Percentiles rank a stretch among this genome's conserved stretches.
Conservation (phyloP, 2,113 vertebrate genomes). For the Sinocyclocheilus grahami region DNA sequence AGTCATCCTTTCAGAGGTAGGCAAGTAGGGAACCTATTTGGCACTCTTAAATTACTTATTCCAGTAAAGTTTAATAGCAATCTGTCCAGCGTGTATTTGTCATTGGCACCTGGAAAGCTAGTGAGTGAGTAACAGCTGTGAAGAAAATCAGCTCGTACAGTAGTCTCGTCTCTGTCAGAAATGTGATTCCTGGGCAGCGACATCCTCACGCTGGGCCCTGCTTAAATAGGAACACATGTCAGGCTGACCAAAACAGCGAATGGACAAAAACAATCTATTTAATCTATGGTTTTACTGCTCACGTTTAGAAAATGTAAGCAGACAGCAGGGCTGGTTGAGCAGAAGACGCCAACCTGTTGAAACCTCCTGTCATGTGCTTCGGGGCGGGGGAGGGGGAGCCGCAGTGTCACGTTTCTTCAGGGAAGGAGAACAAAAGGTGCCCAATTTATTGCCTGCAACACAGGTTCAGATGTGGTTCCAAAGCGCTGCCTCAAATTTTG, state of each 20-base stretch:
- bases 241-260: constrained; percentile 52
- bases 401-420: constrained; percentile 47
- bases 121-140: constrained; percentile 65
- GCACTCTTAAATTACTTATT: constrained; percentile 63
- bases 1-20: constrained; percentile 41
- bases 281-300: constrained; percentile 24
- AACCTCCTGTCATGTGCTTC: constrained; percentile 29
- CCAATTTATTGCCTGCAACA: constrained; percentile 44
- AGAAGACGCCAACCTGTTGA: constrained; percentile 49
- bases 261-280: constrained; percentile 8
- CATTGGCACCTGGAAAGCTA: constrained; percentile 65
- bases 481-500: constrained; percentile 36
- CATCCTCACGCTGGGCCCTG: constrained; percentile 54
- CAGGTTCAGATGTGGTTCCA: constrained; percentile 30
- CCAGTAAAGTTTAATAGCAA: constrained; percentile 66
- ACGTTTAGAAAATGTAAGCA: background rate
- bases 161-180: constrained; percentile 48
- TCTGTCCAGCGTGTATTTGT: constrained; percentile 63
- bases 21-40: constrained; percentile 61
- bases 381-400: constrained; percentile 27
- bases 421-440: constrained; percentile 56
- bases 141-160: constrained; percentile 59
- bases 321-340: constrained; percentile 20
- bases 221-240: constrained; percentile 61
- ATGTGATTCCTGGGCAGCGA: constrained; percentile 49